A percentile compares a stretch with the other conserved stretches of the same genome.
Conservation (phyloP, 2,113 vertebrate genomes). For the Triplophysa tibetana region DNA sequence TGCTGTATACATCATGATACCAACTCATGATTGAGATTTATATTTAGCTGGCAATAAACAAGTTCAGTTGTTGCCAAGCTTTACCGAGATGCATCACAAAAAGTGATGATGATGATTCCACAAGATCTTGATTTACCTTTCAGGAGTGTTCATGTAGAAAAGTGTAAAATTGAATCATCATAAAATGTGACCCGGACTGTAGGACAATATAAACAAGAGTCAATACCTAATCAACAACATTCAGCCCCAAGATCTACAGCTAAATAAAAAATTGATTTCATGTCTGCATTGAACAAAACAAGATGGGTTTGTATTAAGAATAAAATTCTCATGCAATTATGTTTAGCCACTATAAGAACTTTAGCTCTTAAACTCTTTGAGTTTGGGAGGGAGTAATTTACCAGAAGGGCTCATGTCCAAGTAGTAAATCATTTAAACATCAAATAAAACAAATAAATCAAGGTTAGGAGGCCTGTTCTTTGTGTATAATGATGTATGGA, state of each 20-base stretch:
- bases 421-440: slow-evolving; percentile 48
- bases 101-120: too few species aligned
- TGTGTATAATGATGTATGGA: slow-evolving; percentile 35
- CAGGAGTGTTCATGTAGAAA: slow-evolving; percentile 59
- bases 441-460: not conserved
- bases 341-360: slow-evolving; percentile 56
- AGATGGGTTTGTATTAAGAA: slow-evolving; percentile 60
- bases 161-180: slow-evolving; percentile 67
- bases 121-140: slow-evolving; percentile 55
- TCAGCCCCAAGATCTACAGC: slow-evolving; percentile 64
- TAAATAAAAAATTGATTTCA: slow-evolving; percentile 67
- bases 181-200: slow-evolving; percentile 70
- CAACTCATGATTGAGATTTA: too few species aligned
- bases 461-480: slow-evolving; percentile 36
- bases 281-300: slow-evolving; percentile 55
- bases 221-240: slow-evolving; percentile 60
- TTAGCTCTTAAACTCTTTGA: slow-evolving; percentile 41
- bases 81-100: slow-evolving; percentile 33
- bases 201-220: slow-evolving; percentile 63
- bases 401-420: slow-evolving; percentile 22
- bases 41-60: too few species aligned
- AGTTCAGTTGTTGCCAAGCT: slow-evolving; percentile 47
- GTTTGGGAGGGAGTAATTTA: slow-evolving; percentile 40
- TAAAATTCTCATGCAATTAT: slow-evolving; percentile 62
- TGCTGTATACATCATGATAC: too few species aligned